Base-by-base conservation (phyloP, 2,113 vertebrate species). In the Takifugu flavidus region DNA sequence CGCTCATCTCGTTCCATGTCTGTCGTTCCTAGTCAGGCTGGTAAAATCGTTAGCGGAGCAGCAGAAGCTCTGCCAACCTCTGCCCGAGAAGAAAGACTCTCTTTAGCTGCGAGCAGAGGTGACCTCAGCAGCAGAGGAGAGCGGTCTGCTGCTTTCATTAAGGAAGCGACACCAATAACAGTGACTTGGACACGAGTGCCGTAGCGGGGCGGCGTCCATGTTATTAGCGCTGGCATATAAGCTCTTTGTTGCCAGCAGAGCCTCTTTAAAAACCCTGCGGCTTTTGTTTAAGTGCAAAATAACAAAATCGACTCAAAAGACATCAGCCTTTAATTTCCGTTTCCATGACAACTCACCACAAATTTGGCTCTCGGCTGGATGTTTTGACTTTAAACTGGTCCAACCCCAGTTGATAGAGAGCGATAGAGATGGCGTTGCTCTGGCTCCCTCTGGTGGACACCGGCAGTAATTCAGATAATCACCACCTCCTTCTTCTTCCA, bases 1-100 rank as follows among this genome's bases (percentile, higher is more conserved):
- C 66, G 79, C 74, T 88, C 79, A 77, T 62, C 59, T 72, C 74
- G 15, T 49, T 63, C 59, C 45, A 72, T 61, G 57, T 65, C 65
- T 46, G 31, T 77, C 66, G 25, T 72, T 85, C 83, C 62, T 68
- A 25, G 54, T 70, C 25, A 77, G 81, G 82, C 87, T 90, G 89
- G 74, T 79, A 79, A 84, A 86, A 62, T 55, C 86, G 90, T 90
- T 88, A 90, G 67, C 78, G 67, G 70, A 75, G 43, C 89, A 86
- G 1, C 91, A 93, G 94, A 79, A 91, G 92, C 68, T 93, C 93
- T 89, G 94, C 96, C 91, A 95, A 93, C 87, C 91, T 94, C 50
- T 4, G 34, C 93, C 78, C 93, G 0, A 93, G 94, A 75, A 93
- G 93, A 88, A 93, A 95, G 76, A 88, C 93, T 83, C 94, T 93